Percentiles rank a stretch among this genome's conserved stretches.
phyloP scores from a whole-genome alignment of 2,888 invertebrate genomes.

The Cataglyphis rosenhaueri region DNA sequence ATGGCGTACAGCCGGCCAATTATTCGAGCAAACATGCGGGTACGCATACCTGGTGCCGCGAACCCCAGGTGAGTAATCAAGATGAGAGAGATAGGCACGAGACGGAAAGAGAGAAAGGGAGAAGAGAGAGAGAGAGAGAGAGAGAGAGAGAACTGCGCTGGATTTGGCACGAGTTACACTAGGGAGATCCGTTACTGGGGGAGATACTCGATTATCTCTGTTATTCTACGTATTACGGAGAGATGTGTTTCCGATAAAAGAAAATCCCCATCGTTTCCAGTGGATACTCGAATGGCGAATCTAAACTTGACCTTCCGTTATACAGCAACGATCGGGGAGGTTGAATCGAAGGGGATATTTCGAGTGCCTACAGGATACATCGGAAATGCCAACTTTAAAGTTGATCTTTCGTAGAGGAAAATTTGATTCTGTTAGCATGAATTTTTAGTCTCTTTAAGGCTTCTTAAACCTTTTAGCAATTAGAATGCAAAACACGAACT shows the following conservation, averaged over 20 bases:
- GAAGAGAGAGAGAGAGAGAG: background rate
- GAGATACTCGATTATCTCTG: conserved; percentile 48
- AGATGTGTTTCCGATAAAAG: conserved; percentile 43
- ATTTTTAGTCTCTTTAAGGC: background rate
- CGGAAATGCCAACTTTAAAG: background rate
- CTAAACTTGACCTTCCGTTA: conserved; percentile 34
- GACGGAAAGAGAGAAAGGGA: conserved; percentile 17
- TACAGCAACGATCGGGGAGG: background rate
- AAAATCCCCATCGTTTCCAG: conserved; percentile 28
- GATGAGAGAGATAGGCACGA: conserved; percentile 73
- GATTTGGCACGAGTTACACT: conserved; percentile 61
- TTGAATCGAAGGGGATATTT: conserved; percentile 38
- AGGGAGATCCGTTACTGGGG: conserved; percentile 22
- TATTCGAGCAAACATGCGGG: conserved; percentile 77
- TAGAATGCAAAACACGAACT: background rate
- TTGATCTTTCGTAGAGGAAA: background rate
- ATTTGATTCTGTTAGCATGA: background rate
- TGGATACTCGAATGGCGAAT: conserved; percentile 15
- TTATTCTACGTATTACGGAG: conserved; percentile 39
- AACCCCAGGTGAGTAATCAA: conserved; percentile 77
- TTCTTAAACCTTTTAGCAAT: background rate
- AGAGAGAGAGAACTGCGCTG: conserved; percentile 53
- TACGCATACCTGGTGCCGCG: conserved; percentile 73
- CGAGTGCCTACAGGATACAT: background rate
- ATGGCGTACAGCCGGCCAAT: conserved; percentile 71